Evolutionary conservation across 2,888 invertebrate genomes (phyloP), one percentile per base, ranked within the genome.

Genomic region (Dolichomitus sp.): DNA sequence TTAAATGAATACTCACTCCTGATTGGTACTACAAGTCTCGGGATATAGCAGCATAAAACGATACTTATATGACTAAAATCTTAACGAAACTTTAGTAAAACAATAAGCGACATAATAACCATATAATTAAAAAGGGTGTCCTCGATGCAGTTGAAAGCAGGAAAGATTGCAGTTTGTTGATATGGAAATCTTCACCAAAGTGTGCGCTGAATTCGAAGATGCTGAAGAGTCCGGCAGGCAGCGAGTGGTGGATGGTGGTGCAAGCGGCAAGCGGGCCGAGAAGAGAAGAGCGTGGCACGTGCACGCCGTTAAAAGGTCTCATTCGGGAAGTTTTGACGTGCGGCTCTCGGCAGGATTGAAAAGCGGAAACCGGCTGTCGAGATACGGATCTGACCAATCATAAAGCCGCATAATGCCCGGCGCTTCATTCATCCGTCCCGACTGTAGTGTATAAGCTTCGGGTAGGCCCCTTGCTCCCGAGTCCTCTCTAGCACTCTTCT

Each of bases 361-460:
- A 92, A 92, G 92, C 92, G 92, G 93, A 93, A 86, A 92, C 93
- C 92, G 92, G 92, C 93, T 93, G 93, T 93, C 93, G 91, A 90
- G 93, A 93, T 93, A 93, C 90, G 91, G 88, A 93, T 93, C 93
- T 93, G 93, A 92, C 93, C 93, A 93, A 93, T 93, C 93, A 92
- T 93, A 92, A 93, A 90, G 90, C 93, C 92, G 91, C 91, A 92
- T 92, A 93, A 93, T 91, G 89, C 93, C 92, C 92, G 86, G 83
- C 86, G 92, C 92, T 92, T 91, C 85, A 92, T 92, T 91, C 92
- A 90, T 91, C 89, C 86, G 85, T 87, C 82, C 83, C 65, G 19
- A 45, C 59, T 19, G 30, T 48, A 57, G 65, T n/a, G 72, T 37
- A 80, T 66, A 37, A 79, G 79, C 70, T 65, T 61, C 81, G 79